Conservation (phyloP, 2,797 vertebrate species). For the Cirrhinus mrigala region DNA sequence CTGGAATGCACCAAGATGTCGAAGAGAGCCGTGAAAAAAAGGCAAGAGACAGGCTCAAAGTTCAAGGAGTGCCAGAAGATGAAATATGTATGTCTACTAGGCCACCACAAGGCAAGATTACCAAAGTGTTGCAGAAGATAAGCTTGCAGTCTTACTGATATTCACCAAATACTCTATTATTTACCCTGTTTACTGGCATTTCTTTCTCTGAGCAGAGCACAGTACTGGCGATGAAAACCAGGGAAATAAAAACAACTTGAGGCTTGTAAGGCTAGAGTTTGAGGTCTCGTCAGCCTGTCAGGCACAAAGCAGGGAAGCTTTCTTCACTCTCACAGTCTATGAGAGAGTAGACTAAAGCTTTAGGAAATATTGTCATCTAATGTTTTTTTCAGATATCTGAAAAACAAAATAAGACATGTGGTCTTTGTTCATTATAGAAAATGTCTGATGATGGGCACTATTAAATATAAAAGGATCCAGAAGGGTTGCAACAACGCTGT, state of each 20-base stretch:
- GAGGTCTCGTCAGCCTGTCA: conserved; percentile 3
- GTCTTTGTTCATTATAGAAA: background rate
- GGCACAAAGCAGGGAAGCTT: background rate
- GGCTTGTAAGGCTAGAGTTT: conserved; percentile 10
- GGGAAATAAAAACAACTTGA: conserved; percentile 19
- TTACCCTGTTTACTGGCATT: conserved; percentile 36
- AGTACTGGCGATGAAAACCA: background rate
- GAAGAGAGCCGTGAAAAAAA: background rate
- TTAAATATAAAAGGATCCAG: background rate
- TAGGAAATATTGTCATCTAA: conserved; percentile 25
- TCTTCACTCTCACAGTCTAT: background rate
- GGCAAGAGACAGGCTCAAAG: background rate
- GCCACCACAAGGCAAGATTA: background rate
- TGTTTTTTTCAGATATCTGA: background rate
- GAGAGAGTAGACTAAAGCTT: conserved; percentile 11
- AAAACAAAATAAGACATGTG: conserved; percentile 9
- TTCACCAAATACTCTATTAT: conserved; percentile 23
- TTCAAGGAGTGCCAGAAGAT: background rate
- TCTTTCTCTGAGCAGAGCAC: conserved; percentile 18
- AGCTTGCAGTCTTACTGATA: background rate
- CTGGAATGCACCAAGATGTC: background rate
- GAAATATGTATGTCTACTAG: background rate
- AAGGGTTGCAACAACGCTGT: background rate
- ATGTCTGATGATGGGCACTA: background rate
- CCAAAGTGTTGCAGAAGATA: conserved; percentile 8